phyloP scores from a whole-genome alignment of 2,797 vertebrate genomes.

The Sphenopsis melanotis region DNA sequence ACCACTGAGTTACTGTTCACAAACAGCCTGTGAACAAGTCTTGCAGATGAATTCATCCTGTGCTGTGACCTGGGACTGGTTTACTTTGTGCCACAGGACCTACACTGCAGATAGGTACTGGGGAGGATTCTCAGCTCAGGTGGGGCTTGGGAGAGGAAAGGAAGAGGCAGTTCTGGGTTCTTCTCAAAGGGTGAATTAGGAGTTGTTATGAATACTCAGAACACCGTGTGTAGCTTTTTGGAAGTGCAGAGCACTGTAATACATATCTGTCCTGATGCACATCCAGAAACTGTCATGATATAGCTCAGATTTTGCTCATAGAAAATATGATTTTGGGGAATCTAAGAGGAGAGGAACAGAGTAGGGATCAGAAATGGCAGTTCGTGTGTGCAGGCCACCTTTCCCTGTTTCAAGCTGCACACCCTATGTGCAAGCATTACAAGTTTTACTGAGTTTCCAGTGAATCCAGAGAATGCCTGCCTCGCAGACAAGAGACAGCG shows the following conservation, averaged over 20 bases:
- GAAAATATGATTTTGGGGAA: neutral
- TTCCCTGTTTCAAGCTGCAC: neutral
- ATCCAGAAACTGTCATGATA: neutral
- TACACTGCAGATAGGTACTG: neutral
- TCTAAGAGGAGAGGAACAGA: neutral
- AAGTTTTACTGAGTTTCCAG: slow-evolving; percentile 17
- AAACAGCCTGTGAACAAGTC: neutral
- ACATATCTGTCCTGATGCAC: neutral
- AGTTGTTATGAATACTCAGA: neutral
- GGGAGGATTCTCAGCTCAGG: neutral
- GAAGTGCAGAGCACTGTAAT: neutral
- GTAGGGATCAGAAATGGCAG: neutral
- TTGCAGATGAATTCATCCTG: neutral
- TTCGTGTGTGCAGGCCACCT: neutral
- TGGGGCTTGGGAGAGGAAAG: neutral
- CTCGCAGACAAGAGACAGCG: neutral
- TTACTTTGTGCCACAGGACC: neutral
- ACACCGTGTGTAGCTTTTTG: neutral
- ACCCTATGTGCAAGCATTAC: neutral
- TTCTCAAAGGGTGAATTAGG: neutral
- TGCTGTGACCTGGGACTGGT: neutral
- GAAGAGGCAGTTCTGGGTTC: neutral
- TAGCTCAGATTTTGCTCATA: neutral
- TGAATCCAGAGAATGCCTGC: neutral
- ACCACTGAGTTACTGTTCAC: neutral